These are phyloP conservation scores for Rhyacichthys aspro DNA, from an alignment of 2,797 vertebrate species.

Conservation along the genomic window DNA sequence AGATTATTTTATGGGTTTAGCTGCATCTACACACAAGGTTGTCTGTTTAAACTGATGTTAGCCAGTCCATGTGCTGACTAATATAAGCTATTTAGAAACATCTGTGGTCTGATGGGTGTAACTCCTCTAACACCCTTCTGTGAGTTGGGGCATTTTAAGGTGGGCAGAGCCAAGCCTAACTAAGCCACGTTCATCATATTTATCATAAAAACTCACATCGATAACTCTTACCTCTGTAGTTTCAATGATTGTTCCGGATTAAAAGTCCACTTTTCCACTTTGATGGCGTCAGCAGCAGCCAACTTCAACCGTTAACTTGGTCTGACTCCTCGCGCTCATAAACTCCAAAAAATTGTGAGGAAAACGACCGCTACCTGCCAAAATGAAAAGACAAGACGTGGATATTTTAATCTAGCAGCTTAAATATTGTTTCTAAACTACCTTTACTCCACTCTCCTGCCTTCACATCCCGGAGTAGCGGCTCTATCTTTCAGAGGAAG, in stretches of 20 bases:
- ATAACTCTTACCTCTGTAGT: conserved; percentile 44
- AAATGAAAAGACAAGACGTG: rapidly evolving
- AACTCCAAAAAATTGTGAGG: conserved; percentile 6
- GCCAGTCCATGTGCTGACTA: neutral
- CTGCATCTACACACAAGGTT: too few relatives aligned
- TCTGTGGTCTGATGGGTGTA: neutral
- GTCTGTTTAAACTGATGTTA: neutral
- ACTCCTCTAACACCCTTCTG: neutral
- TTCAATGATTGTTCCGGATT: neutral
- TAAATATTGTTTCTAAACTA: neutral
- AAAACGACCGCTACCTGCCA: neutral
- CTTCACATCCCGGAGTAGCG: conserved; percentile 34
- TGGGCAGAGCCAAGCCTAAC: neutral
- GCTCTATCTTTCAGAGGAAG: conserved; percentile 68
- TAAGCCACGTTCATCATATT: too few relatives aligned
- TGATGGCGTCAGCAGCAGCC: conserved; percentile 24
- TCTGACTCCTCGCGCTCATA: conserved; percentile 16
- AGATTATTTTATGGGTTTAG: too few relatives aligned
- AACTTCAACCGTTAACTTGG: conserved; percentile 32
- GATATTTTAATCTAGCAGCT: rapidly evolving
- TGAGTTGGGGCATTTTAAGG: neutral
- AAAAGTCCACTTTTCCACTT: conserved; percentile 35
- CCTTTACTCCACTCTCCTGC: conserved; percentile 8
- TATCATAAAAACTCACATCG: too few relatives aligned
- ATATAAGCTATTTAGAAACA: too few relatives aligned